Evolutionary conservation across 2,888 invertebrate species (phyloP), one percentile per base, ranked within the genome.

Genomic region (Dasysyrphus albostriatus): DNA sequence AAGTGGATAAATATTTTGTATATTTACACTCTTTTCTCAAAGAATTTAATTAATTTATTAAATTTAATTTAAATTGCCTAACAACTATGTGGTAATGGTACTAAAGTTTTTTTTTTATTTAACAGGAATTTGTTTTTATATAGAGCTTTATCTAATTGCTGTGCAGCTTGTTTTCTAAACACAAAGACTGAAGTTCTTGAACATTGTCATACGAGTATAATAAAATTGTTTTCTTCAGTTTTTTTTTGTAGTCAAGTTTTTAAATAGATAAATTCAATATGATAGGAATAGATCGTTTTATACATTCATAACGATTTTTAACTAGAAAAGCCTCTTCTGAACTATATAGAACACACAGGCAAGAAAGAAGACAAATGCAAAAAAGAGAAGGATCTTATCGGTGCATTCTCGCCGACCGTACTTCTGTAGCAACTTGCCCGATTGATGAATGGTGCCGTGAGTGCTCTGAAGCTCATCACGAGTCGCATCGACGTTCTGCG

Each of bases 331-430:
- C 90, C 99, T 94, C 92, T 98, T 98, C 91, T 98, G 98, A 65
- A 99, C 95, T 90, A 99, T 97, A 91, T 99, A 99, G 89, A 98
- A 93, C 59, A 98, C 98, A 89, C 98, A 98, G 14, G 97, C 97
- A 89, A 98, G 93, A 92, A 98, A 98, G 93, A 98, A 97, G 5
- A 95, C 94, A 92, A 98, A 96, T 81, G 98, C 97, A 90, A 98
- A 95, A 89, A 96, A 95, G 91, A 98, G 94, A 9, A 99, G 94
- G 78, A 98, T 95, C 94, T 98, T 98, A 91, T 99, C 99, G 0
- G 99, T 99, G 88, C 98, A 96, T 93, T 99, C 99, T 47, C 99
- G 94, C 73, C 98, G 94, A 4, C 98, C 98, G 91, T 98, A 99
- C 93, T 99, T 99, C 76, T 97, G 97, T 58, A 99, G 93, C 9